Evolutionary conservation across 2,797 vertebrate species (phyloP), one percentile per base, ranked within the genome.

Genomic region (Helostoma temminkii): DNA sequence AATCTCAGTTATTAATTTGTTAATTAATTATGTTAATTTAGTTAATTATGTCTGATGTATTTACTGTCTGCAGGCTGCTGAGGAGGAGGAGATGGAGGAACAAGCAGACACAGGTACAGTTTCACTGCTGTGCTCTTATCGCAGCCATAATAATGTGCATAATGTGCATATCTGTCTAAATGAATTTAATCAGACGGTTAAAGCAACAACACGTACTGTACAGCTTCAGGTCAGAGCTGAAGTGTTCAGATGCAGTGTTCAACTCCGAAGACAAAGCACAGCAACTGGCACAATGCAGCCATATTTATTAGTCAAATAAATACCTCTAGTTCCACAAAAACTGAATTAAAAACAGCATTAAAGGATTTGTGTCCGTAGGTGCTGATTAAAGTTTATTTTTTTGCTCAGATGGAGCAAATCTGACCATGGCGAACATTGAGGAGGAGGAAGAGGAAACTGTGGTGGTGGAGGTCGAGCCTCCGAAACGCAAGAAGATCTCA

Each of bases 401-500:
- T 74, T 57, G 45, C 57, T 88, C 66, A 97, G 96, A 96, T 7
- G 93, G 87, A 65, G 88, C 56, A 2, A 89, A 95, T 60, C 70
- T 96, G 70, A 90, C 90, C n/a, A 90, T 93, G 76, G 86, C 89
- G 0, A 92, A 91, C 54, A 94, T 95, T 1, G 86, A 89, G 19
- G 92, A 85, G 37, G 95, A 95, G 9, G 93, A 95, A 2, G 94
- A 95, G 25, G 81, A 88, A 6, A 30, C 54, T 1, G 83, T 82
- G 22, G 65, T 86, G 14, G 59, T 89, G 84, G 94, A 95, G 75
- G 57, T 84, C 1, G 94, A 95, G 61, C 91, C 90, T 59, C 89
- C 90, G 11, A 91, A 89, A 85, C 95, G 94, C 47, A 97, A 96
- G 84, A 82, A 83, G 14, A 89, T 96, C 0, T 84, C 95, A 16